phyloP scores from a whole-genome alignment of 92 coral and sea anemone species.

The Paramuricea clavata region DNA sequence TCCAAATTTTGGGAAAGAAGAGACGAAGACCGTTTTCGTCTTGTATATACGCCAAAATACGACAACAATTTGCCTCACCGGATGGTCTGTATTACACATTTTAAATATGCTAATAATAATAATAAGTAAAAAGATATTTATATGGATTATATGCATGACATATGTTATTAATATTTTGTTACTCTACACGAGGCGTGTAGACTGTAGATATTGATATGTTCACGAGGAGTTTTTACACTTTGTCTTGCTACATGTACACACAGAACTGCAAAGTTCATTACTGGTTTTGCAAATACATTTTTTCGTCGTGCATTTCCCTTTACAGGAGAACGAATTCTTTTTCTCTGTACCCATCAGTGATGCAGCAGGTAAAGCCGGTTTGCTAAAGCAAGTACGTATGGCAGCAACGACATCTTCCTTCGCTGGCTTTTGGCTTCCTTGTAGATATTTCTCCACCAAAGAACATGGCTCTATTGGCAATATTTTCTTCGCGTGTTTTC shows the following conservation, averaged over 20 bases:
- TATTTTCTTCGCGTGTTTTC: constrained; percentile 4
- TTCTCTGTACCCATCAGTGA: not conserved
- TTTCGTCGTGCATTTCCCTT: constrained; percentile 51
- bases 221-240: too few relatives aligned
- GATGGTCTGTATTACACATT: too few relatives aligned
- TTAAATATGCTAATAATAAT: too few relatives aligned
- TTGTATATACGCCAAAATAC: constrained; percentile 36
- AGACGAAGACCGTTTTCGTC: constrained; percentile 29
- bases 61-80: constrained; percentile 32
- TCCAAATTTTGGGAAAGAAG: constrained; percentile 37
- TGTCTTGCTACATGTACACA: too few relatives aligned
- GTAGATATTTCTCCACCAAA: constrained; percentile 30
- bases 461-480: constrained; percentile 28
- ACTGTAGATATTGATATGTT: too few relatives aligned
- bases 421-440: constrained; percentile 12
- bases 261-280: too few relatives aligned
- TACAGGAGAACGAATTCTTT: constrained; percentile 28
- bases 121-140: too few relatives aligned
- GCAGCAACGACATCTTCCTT: constrained; percentile 26
- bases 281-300: constrained; percentile 44
- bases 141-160: too few relatives aligned
- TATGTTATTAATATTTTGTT: too few relatives aligned
- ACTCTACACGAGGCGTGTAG: too few relatives aligned
- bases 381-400: not conserved
- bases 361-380: constrained; percentile 33